Evolutionary conservation across 1,140 invertebrate species (phyloP).

Genomic region (Pantala flavescens): DNA sequence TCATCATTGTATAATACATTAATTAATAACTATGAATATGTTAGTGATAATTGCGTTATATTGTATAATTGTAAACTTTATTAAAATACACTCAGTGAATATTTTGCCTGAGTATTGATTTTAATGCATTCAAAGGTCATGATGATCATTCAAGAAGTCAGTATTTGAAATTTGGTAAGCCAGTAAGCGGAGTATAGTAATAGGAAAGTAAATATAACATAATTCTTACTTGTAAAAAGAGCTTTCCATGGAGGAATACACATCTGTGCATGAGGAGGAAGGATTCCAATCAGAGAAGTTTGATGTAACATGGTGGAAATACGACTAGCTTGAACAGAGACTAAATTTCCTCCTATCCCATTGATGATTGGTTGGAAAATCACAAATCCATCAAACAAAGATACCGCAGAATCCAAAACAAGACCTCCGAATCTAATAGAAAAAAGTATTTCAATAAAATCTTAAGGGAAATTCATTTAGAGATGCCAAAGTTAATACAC

Average conservation of each 20-base stretch:
- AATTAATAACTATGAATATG: too few species aligned
- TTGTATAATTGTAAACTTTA: too few species aligned
- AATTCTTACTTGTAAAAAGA: conserved; percentile 43
- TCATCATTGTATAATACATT: too few species aligned
- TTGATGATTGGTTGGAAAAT: conserved; percentile 89
- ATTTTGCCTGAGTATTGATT: too few species aligned
- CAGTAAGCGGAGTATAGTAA: too few species aligned
- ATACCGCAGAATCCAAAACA: conserved; percentile 65
- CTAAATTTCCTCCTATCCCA: conserved; percentile 93
- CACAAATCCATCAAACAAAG: conserved; percentile 64
- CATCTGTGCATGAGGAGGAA: conserved; percentile 61
- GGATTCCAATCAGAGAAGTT: conserved; percentile 59
- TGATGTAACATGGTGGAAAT: conserved; percentile 88
- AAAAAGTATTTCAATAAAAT: conserved; percentile 17
- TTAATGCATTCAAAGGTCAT: too few species aligned
- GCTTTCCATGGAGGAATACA: conserved; percentile 69
- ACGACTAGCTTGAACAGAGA: conserved; percentile 91
- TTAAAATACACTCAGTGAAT: too few species aligned
- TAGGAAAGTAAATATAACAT: too few species aligned
- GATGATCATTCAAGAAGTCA: too few species aligned
- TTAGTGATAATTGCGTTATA: too few species aligned
- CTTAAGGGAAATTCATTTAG: conserved; percentile 16
- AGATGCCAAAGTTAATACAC: too few species aligned
- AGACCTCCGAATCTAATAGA: conserved; percentile 59
- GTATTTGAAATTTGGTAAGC: too few species aligned